Conservation (phyloP, 2,113 vertebrate genomes). For the Athene cunicularia region DNA sequence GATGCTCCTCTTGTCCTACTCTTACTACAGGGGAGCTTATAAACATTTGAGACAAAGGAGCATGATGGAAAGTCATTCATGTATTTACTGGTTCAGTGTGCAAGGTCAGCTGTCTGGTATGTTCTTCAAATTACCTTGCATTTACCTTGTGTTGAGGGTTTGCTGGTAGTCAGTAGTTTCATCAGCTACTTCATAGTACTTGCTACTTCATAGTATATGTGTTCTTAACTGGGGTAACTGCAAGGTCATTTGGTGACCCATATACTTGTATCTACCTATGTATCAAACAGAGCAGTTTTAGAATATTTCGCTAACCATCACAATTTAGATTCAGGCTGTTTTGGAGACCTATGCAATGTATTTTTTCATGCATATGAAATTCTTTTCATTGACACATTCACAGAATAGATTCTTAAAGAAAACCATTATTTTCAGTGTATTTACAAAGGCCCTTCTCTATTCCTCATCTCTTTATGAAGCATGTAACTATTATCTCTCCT, state of each 20-base stretch:
- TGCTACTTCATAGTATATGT: background rate
- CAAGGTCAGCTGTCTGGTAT: background rate
- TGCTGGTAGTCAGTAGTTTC: background rate
- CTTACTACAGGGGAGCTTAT: background rate
- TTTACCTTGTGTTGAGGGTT: background rate
- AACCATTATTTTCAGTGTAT: background rate
- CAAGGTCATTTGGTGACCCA: background rate
- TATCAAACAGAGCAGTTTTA: background rate
- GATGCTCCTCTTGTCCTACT: background rate
- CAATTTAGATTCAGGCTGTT: background rate
- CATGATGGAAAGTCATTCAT: accelerated
- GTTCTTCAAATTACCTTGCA: background rate
- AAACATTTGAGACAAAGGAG: background rate
- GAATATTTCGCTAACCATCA: background rate
- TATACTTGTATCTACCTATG: background rate
- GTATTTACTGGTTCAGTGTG: background rate
- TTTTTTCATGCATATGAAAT: background rate
- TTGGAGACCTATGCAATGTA: background rate
- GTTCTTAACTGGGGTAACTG: background rate
- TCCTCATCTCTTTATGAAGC: background rate
- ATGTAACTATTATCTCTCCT: background rate
- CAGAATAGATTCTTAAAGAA: background rate
- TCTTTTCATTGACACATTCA: background rate
- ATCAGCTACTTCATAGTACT: background rate
- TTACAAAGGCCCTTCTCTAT: background rate